Percentiles rank a stretch among this genome's conserved stretches.
Conservation (phyloP, 2,888 invertebrate species). For the Polietes domitor region DNA sequence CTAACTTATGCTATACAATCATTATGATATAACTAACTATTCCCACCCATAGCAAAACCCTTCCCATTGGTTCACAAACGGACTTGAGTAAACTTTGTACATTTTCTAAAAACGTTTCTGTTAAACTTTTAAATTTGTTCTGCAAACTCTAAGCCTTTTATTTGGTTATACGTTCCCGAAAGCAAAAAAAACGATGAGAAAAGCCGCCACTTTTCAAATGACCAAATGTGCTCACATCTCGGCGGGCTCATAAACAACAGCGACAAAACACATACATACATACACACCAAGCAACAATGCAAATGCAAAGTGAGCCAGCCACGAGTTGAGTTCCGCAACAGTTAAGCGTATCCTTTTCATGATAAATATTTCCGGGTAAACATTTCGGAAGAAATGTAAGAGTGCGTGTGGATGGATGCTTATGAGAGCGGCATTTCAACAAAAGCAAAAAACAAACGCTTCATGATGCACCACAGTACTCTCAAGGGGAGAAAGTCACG, state of each 20-base stretch:
- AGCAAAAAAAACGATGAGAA: constrained; percentile 17
- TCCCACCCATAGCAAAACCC: not conserved
- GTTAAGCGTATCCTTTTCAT: constrained; percentile 43
- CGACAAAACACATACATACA: constrained; percentile 45
- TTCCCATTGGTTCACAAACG: not conserved
- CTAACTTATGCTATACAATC: constrained; percentile 3
- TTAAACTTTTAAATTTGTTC: not conserved
- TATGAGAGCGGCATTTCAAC: constrained; percentile 28
- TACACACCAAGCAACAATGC: constrained; percentile 30
- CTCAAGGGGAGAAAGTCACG: constrained; percentile 37
- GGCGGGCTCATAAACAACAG: constrained; percentile 63
- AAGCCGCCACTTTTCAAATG: constrained; percentile 50
- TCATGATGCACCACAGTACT: constrained; percentile 39
- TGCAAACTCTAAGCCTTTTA: constrained; percentile 29
- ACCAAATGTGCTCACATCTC: constrained; percentile 57
- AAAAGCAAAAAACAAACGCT: no score
- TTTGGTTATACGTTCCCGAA: not conserved
- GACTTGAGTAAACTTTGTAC: not conserved
- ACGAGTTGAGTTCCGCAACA: not conserved
- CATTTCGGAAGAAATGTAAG: not conserved
- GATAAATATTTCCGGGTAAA: constrained; percentile 53
- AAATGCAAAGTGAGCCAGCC: not conserved
- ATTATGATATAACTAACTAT: not conserved
- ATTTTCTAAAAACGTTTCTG: not conserved
- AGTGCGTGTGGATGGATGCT: not conserved